Evolutionary conservation across 2,113 vertebrate species (phyloP), one percentile per base, ranked within the genome.

Genomic region (Carassius gibelio): DNA sequence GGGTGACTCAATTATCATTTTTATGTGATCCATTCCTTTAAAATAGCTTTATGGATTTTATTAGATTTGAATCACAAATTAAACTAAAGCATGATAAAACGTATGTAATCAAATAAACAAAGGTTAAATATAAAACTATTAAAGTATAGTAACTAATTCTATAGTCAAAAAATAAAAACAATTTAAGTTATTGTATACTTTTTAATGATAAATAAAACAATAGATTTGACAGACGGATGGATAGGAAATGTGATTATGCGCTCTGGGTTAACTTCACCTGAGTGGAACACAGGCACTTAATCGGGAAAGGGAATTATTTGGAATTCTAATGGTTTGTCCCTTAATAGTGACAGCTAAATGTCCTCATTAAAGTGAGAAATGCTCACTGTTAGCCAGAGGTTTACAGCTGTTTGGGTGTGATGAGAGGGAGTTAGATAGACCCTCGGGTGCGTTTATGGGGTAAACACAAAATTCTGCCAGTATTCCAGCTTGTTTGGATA

Each of bases 281-380:
- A 21, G 55, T 78, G 55, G 1, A 78, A 76, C 55, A 62, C 76
- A 42, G 36, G 61, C n/a, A 64, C 72, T 64, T 76, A 52, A 76
- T 13, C 13, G 4, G 11, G 42, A 42, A 55, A 42, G 42, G 15
- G 42, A 62, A 30, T 61, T 85, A 3, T 74, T 71, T 23, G 38
- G 42, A 72, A 30, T 64, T 23, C 36, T 19, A 36, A 62, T 78
- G 74, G 30, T 83, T 10, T 59, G 14, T 77, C 48, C 36, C 52
- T 17, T 76, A 69, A 80, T 19, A 19, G 61, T 17, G 66, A 59
- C 64, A 21, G 38, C n/a, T 82, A 76, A 81, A 86, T 76, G 17
- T 57, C 50, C 13, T 68, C 80, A 81, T 81, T 69, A 81, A 34
- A 81, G 26, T 81, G 80, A 81, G 36, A n/a, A 21, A 69, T 30